These are phyloP conservation scores for Dromius quadrimaculatus DNA, from an alignment of 2,888 invertebrate species.

Conservation along the genomic window DNA sequence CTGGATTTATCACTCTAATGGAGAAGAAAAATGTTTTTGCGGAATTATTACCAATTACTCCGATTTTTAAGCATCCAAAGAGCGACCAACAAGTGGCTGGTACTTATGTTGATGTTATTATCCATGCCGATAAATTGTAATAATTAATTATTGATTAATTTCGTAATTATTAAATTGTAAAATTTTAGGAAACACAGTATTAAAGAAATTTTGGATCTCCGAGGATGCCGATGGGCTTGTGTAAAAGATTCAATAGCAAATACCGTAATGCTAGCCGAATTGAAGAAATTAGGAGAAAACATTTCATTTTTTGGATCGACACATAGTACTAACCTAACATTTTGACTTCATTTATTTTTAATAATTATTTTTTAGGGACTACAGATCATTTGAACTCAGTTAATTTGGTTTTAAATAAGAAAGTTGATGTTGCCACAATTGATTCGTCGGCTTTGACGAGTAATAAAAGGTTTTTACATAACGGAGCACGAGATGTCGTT, in stretches of 20 bases:
- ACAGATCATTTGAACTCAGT: conserved; percentile 74
- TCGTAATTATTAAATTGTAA: neutral
- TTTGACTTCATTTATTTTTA: conserved; percentile 8
- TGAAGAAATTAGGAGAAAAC: conserved; percentile 72
- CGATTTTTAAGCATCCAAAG: conserved; percentile 72
- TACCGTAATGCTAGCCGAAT: conserved; percentile 68
- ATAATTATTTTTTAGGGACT: conserved; percentile 64
- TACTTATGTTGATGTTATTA: conserved; percentile 74
- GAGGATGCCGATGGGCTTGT: conserved; percentile 72
- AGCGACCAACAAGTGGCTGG: conserved; percentile 69
- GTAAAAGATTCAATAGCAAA: conserved; percentile 72
- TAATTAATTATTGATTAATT: conserved; percentile 7
- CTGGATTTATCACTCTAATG: conserved; percentile 69
- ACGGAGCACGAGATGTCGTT: conserved; percentile 70
- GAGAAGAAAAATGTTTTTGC: conserved; percentile 64
- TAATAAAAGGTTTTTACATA: conserved; percentile 71
- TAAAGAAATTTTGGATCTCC: conserved; percentile 70
- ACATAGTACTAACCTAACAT: conserved; percentile 64
- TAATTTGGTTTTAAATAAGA: conserved; percentile 73
- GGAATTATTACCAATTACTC: conserved; percentile 71
- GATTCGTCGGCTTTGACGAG: conserved; percentile 72
- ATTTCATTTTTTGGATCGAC: conserved; percentile 72
- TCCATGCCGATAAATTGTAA: conserved; percentile 72
- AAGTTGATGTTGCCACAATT: conserved; percentile 75
- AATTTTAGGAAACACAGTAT: conserved; percentile 67